Conservation (phyloP, 2,888 invertebrate genomes). For the Melanchra persicariae region DNA sequence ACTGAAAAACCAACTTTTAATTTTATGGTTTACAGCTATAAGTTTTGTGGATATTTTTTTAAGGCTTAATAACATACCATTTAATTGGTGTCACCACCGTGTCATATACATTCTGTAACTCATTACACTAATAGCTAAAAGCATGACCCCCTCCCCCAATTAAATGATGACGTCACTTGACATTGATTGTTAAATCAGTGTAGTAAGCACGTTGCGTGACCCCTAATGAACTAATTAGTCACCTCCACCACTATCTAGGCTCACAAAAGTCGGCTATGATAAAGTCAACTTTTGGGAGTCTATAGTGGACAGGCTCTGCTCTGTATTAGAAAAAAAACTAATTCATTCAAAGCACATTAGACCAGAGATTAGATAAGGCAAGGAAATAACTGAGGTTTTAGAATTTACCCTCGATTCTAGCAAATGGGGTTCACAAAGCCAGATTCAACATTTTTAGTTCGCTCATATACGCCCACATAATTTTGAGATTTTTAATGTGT, state of each 20-base stretch:
- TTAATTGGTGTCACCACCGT: constrained; percentile 17
- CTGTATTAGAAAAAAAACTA: background rate
- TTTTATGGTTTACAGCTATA: background rate
- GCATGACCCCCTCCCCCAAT: background rate
- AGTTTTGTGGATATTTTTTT: background rate
- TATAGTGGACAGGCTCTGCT: background rate
- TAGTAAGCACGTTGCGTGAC: constrained; percentile 27
- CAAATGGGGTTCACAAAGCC: background rate
- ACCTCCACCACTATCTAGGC: too few species aligned
- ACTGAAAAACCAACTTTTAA: too few species aligned
- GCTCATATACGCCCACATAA: too few species aligned
- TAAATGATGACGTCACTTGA: constrained; percentile 30
- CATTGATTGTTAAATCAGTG: constrained; percentile 47
- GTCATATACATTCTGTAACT: constrained; percentile 31
- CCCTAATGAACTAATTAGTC: constrained; percentile 10
- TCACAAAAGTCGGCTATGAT: too few species aligned
- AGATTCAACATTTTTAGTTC: too few species aligned
- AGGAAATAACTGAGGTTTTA: too few species aligned
- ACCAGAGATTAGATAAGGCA: background rate
- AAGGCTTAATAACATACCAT: background rate
- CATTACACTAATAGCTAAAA: constrained; percentile 40
- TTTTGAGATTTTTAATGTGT: too few species aligned
- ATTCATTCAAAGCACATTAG: background rate
- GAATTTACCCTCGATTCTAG: background rate
- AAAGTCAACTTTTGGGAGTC: background rate